These are phyloP conservation scores for Dipodomys stephensi DNA, from an alignment of 2,113 vertebrate genomes.

Conservation along the genomic window DNA sequence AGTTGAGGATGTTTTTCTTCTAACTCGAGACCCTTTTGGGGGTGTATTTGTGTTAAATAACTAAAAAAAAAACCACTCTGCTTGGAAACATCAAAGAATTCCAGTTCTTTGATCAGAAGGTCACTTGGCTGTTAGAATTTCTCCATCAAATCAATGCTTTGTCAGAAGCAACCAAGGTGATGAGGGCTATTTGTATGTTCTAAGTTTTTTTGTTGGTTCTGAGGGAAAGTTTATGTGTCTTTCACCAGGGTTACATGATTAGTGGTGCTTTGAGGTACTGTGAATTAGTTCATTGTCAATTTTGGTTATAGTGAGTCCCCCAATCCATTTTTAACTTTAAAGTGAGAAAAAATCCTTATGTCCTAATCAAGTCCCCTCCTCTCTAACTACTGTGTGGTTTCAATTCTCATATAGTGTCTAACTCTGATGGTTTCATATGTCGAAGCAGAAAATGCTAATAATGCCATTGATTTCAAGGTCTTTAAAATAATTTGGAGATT, in stretches of 20 bases:
- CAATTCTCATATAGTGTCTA: background rate
- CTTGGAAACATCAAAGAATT: conserved; percentile 61
- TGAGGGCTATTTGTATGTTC: conserved; percentile 37
- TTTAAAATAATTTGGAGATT: conserved; percentile 15
- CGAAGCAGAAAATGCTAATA: background rate
- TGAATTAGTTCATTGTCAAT: conserved; percentile 38
- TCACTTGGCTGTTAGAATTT: conserved; percentile 66
- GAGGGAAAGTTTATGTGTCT: background rate
- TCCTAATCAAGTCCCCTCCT: background rate
- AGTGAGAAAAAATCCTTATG: background rate
- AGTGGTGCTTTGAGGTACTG: conserved; percentile 10
- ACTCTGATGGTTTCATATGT: background rate
- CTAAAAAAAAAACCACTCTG: conserved; percentile 47
- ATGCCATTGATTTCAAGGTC: background rate
- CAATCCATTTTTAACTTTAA: conserved; percentile 6
- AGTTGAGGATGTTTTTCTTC: conserved; percentile 43
- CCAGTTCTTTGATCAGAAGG: conserved; percentile 61
- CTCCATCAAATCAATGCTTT: conserved; percentile 49
- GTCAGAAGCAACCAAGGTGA: conserved; percentile 30
- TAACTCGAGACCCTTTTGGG: background rate
- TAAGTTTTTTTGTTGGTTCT: conserved; percentile 31
- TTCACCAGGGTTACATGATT: conserved; percentile 34
- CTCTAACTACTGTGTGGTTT: background rate
- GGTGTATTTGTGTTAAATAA: conserved; percentile 53
- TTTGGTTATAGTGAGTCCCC: conserved; percentile 1